Conservation (phyloP, 2,113 vertebrate species). For the Ploceus nigricollis region DNA sequence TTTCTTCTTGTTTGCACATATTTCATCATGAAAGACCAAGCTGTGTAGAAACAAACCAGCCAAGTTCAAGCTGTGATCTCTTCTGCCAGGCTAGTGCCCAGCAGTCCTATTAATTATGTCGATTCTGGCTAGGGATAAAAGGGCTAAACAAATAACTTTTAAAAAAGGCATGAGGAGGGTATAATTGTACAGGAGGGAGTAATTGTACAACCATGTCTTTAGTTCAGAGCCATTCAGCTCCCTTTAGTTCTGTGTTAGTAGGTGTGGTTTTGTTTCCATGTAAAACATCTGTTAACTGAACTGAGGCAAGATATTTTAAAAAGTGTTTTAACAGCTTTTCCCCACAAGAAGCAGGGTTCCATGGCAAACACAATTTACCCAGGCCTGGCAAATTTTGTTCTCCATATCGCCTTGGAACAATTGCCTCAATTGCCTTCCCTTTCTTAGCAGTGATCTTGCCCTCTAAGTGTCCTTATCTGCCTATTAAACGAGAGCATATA, state of each 20-base stretch:
- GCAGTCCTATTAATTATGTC: constrained; percentile 23
- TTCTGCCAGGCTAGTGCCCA: constrained; percentile 15
- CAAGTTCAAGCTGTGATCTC: constrained; percentile 52
- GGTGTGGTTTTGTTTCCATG: not conserved
- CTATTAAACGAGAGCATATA: not conserved
- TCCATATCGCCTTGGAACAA: not conserved
- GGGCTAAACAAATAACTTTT: not conserved
- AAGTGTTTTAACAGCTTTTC: not conserved
- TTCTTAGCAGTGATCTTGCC: not conserved
- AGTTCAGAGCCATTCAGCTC: not conserved
- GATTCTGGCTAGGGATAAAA: not conserved
- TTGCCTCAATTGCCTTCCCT: not conserved
- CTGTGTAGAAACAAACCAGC: not conserved
- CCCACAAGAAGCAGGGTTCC: not conserved
- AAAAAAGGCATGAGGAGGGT: not conserved
- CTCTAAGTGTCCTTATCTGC: not conserved
- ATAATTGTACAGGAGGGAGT: not conserved
- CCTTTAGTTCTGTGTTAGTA: not conserved
- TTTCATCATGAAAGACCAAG: constrained; percentile 2
- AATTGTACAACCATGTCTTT: not conserved
- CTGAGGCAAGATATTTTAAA: not conserved
- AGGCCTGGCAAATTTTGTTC: not conserved
- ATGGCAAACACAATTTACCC: not conserved
- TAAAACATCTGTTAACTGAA: not conserved
- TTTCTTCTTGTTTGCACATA: constrained; percentile 8